These are phyloP conservation scores for Aromia moschata DNA, from an alignment of 2,888 invertebrate species.

Conservation along the genomic window DNA sequence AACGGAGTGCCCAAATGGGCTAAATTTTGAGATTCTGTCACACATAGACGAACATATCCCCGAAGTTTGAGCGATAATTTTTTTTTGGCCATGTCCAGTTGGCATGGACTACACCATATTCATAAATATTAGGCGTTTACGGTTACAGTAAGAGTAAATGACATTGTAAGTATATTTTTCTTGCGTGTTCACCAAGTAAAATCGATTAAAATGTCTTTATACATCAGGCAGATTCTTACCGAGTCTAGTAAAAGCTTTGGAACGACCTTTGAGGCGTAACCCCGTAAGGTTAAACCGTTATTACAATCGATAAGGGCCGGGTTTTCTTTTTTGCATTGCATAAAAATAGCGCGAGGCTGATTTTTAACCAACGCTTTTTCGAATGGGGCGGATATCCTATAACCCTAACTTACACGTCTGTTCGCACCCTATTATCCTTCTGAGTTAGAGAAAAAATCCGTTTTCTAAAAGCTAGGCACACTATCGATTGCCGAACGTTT, in stretches of 20 bases:
- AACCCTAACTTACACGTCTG: slow-evolving; percentile 23
- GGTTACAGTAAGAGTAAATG: too few relatives aligned
- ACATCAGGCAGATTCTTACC: background rate
- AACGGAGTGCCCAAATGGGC: too few relatives aligned
- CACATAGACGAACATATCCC: too few relatives aligned
- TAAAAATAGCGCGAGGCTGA: slow-evolving; percentile 4
- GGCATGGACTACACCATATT: too few relatives aligned
- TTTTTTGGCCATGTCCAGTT: too few relatives aligned
- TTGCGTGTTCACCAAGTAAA: background rate
- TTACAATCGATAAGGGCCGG: slow-evolving; percentile 1
- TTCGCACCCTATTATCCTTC: slow-evolving; percentile 19
- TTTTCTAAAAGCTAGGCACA: slow-evolving; percentile 1
- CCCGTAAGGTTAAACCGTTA: background rate
- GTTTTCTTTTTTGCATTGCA: slow-evolving; percentile 1
- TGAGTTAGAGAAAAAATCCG: slow-evolving; percentile 12
- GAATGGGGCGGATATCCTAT: slow-evolving; percentile 16
- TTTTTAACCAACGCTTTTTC: slow-evolving; percentile 6
- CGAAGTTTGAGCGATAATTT: too few relatives aligned
- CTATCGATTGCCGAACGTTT: slow-evolving; percentile 1
- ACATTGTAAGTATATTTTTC: too few relatives aligned
- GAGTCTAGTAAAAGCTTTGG: background rate
- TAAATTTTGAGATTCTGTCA: too few relatives aligned
- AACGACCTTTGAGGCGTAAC: too few relatives aligned
- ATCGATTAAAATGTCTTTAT: background rate
- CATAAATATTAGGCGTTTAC: too few relatives aligned